Base-by-base conservation (phyloP, 2,113 vertebrate species). In the Mastomys natalensis region DNA sequence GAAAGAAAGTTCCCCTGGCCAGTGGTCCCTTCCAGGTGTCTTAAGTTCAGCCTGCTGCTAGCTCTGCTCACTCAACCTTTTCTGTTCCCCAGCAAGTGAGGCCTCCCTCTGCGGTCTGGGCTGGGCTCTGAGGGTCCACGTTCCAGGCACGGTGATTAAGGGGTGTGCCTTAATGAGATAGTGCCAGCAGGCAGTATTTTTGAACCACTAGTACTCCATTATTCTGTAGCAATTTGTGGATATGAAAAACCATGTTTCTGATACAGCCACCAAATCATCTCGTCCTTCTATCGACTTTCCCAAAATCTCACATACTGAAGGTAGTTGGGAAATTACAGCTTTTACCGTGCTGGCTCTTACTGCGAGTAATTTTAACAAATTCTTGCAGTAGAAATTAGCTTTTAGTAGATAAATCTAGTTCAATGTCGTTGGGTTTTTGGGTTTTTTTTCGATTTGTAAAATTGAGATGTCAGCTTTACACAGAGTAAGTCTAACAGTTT, bases 281-380 rank as follows among this genome's bases (percentile, higher is more conserved):
- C 84, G 70, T 62, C 60, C 82, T 90, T 95, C 85, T 81, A 13
- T 87, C 8, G 26, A 60, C 72, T 87, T 88, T 89, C 76, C 53
- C 84, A 24, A 92, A 92, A 91, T 95, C 87, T 95, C 90, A 70
- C 37, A 43, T 43, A 66, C 90, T 43, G 84, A 64, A 45, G 73
- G 84, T 64, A 70, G 89, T 94, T 31, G 26, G 78, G 78, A 94
- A 96, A 97, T 97, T 45, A 90, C 40, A 95, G 87, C 85, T 94
- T 94, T 97, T 81, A 89, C 80, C 26, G 43, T 66, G 89, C 72
- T 10, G 2, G 55, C 95, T 95, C 70, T 94, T 81, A 88, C 80
- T 80, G 60, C 24, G 64, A 95, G 73, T 94, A 76, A 97, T 94
- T 92, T 92, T 95, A 94, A 96, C 93, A 91, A 90, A 94, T 86